Percentiles rank a stretch among this genome's conserved stretches.
Evolutionary conservation across 2,113 vertebrate genomes (phyloP).

Genomic region (Meleagris gallopavo): DNA sequence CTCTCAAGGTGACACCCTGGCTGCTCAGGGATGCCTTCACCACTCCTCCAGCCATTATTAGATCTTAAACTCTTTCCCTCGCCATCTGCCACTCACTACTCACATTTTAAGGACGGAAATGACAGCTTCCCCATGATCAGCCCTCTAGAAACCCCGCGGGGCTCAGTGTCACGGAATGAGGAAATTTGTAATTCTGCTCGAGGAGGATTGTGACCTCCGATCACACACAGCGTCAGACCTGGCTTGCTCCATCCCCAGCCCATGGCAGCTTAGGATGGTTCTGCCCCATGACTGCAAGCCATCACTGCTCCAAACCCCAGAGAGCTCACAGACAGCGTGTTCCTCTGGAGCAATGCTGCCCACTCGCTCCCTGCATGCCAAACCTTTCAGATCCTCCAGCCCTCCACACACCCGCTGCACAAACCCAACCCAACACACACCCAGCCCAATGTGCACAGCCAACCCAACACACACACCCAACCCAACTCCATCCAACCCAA

Average conservation of each 20-base stretch:
- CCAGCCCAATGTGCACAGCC: too few relatives aligned
- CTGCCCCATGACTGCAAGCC: neutral
- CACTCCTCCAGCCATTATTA: neutral
- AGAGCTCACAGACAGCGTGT: fast-evolving
- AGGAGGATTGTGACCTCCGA: neutral
- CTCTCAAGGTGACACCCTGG: neutral
- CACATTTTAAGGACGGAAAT: neutral
- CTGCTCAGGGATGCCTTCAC: neutral
- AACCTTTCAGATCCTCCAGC: neutral
- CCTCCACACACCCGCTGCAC: neutral
- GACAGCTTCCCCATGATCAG: neutral
- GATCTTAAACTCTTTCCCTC: neutral
- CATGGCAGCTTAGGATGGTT: neutral
- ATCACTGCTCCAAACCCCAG: neutral
- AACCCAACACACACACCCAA: fast-evolving
- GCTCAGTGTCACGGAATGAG: neutral
- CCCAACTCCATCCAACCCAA: fast-evolving
- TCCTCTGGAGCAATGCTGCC: neutral
- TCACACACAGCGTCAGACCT: neutral
- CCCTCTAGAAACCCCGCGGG: neutral
- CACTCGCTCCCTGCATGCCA: neutral
- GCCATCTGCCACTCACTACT: neutral
- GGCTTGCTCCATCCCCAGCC: neutral
- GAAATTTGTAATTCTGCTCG: neutral
- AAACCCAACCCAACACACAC: neutral